Percentiles rank a stretch among this genome's conserved stretches.
Evolutionary conservation across 2,113 vertebrate species (phyloP).

Genomic region (Pelecanoides urinatrix): DNA sequence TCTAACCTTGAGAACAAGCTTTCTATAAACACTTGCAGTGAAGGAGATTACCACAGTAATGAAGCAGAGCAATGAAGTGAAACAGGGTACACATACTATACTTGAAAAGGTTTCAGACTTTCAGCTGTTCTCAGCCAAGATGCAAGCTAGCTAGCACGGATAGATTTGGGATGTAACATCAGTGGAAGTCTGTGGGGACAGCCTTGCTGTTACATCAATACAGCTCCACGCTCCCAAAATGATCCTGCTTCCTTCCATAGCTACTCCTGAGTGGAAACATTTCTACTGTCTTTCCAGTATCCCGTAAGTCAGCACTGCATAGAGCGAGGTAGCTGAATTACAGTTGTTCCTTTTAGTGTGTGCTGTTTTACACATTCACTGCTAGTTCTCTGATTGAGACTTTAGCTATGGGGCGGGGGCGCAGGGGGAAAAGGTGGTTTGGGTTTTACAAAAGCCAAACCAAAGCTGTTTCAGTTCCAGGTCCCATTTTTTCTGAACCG

Average conservation of each 20-base stretch:
- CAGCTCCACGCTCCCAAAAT: neutral
- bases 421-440: neutral
- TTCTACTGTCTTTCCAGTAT: neutral
- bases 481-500: neutral
- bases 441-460: constrained; percentile 24
- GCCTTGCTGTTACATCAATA: neutral
- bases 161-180: neutral
- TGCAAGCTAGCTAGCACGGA: neutral
- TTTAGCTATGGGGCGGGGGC: neutral
- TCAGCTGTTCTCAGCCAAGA: neutral
- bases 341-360: neutral
- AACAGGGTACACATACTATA: neutral
- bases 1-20: constrained; percentile 39
- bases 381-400: neutral
- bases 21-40: neutral
- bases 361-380: neutral
- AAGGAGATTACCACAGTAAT: constrained; percentile 39
- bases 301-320: neutral
- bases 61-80: constrained; percentile 35
- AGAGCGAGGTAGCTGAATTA: neutral
- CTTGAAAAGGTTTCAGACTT: constrained; percentile 31
- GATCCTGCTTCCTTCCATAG: neutral
- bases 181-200: neutral
- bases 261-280: neutral
- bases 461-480: constrained; percentile 2